Evolutionary conservation across 2,113 vertebrate species (phyloP), one percentile per base, ranked within the genome.

Genomic region (Telmatochromis sp.): DNA sequence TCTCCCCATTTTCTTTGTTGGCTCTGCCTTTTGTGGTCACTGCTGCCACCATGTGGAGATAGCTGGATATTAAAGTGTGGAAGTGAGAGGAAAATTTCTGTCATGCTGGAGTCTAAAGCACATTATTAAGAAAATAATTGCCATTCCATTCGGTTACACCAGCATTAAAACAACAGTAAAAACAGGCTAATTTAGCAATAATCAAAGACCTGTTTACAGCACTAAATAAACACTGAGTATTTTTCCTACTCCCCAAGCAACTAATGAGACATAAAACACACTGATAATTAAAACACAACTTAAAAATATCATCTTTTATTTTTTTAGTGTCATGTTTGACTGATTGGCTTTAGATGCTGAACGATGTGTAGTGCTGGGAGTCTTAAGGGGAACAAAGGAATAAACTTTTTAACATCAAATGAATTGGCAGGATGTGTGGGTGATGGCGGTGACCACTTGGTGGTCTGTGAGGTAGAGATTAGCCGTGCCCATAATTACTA

Each of bases 1-100:
- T 81, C 81, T 91, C 92, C 26, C 73, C 80, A 6, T 4, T 93
- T 83, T 45, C 82, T 83, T 80, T 94, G 86, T 84, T 94, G 78
- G 58, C 81, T 81, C 53, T 95, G 23, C 83, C 90, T 45, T 65
- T 93, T 17, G 8, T 90, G 65, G 68, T 87, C 63, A 86, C 82
- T 82, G 83, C 78, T 12, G 88, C 93, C 88, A 89, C 84, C 91
- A 63, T 94, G 91, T 96, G 95, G 96, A 96, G 96, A 95, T 96
- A 96, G 91, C 92, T 83, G 85, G 53, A 88, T 90, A 89, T 88
- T 92, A 84, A 93, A 87, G 70, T 37, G 26, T 81, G 83, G 40
- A 82, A 47, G 35, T 78, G 9, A 51, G 68, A n/a, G 21, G 21
- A 26, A 78, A 5, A 23, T 26, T 37, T 81, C 55, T 84, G 75